phyloP scores from a whole-genome alignment of 2,797 vertebrate genomes.

The Sarcophilus harrisii region DNA sequence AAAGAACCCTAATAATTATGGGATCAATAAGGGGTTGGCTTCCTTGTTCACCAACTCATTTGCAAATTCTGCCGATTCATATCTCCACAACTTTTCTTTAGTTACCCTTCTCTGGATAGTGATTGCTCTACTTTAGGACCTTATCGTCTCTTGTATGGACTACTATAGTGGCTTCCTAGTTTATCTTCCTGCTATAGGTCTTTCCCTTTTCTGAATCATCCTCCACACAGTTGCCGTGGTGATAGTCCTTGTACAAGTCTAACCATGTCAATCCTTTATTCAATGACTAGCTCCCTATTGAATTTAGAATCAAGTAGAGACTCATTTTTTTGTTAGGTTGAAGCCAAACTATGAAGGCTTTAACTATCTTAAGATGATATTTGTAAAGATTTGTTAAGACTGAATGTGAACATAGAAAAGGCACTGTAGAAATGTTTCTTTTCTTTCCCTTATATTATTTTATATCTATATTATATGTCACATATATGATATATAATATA shows the following conservation, averaged over 20 bases:
- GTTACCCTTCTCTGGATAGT: background rate
- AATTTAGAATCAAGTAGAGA: background rate
- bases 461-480: background rate
- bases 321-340: background rate
- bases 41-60: background rate
- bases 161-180: background rate
- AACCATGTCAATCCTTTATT: background rate
- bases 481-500: too few relatives aligned
- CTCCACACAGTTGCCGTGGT: background rate
- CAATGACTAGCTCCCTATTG: background rate
- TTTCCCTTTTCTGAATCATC: background rate
- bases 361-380: background rate
- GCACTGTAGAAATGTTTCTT: background rate
- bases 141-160: background rate
- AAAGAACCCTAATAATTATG: background rate
- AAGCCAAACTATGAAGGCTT: background rate
- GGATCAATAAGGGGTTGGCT: background rate
- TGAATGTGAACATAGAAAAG: too few relatives aligned
- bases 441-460: background rate
- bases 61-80: background rate
- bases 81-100: background rate
- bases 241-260: background rate
- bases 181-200: background rate
- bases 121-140: background rate
- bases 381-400: too few relatives aligned